These are phyloP conservation scores for Mesembrinibis cayennensis DNA, from an alignment of 2,113 vertebrate genomes.

Conservation along the genomic window DNA sequence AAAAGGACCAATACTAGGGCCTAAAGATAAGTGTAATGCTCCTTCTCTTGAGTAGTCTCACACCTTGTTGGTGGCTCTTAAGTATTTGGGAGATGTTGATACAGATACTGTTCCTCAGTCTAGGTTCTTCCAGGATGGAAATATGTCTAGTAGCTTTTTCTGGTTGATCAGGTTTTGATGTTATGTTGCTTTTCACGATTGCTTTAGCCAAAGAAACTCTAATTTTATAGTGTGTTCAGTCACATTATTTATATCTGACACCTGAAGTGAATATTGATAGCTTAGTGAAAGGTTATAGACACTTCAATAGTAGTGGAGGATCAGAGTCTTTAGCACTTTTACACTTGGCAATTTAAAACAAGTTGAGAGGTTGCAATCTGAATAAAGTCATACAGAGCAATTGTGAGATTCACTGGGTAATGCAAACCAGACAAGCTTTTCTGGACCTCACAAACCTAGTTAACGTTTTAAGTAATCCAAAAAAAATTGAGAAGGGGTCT, in stretches of 20 bases:
- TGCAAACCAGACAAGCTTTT: not conserved
- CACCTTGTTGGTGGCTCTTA: not conserved
- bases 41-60: not conserved
- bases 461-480: not conserved
- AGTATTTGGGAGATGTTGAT: not conserved
- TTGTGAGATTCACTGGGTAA: not conserved
- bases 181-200: not conserved
- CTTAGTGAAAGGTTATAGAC: not conserved
- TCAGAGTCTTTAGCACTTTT: not conserved
- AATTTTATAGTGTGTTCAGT: not conserved
- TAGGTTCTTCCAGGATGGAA: not conserved
- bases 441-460: not conserved
- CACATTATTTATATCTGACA: not conserved
- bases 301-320: not conserved
- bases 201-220: not conserved
- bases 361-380: not conserved
- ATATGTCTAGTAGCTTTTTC: not conserved
- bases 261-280: not conserved
- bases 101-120: not conserved
- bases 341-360: not conserved
- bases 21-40: not conserved
- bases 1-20: not conserved
- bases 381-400: accelerated
- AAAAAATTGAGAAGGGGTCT: not conserved
- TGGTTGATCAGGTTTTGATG: not conserved